Evolutionary conservation across 1,140 invertebrate species (phyloP).

Genomic region (Halesus radiatus): DNA sequence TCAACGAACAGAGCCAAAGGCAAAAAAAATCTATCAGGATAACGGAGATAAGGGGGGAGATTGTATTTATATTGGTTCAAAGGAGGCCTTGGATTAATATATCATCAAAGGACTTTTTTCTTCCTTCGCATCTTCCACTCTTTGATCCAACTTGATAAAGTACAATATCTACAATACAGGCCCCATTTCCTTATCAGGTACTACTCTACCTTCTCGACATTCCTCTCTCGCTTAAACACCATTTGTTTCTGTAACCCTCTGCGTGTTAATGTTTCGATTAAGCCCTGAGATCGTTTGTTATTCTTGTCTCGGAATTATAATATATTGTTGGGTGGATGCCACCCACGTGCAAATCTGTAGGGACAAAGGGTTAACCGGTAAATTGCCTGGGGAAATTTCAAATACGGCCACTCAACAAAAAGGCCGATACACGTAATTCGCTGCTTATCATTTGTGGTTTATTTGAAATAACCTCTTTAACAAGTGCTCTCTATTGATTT

Average conservation of each 20-base stretch:
- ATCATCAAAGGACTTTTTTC: not conserved
- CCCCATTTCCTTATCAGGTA: not conserved
- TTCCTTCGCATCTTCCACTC: not conserved
- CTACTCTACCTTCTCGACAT: not conserved
- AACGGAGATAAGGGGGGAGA: too few species aligned
- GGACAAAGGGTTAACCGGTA: conserved; percentile 1
- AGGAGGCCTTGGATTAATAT: not conserved
- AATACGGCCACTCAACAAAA: not conserved
- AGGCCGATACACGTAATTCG: too few species aligned
- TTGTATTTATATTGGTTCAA: too few species aligned
- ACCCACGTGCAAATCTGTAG: conserved; percentile 15
- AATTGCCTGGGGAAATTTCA: not conserved
- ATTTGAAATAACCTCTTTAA: not conserved
- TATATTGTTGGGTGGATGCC: conserved; percentile 2
- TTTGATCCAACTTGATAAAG: not conserved
- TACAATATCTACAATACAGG: not conserved
- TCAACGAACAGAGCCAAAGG: too few species aligned
- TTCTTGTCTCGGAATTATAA: conserved; percentile 7
- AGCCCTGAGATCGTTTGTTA: conserved; percentile 14
- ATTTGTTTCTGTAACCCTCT: conserved; percentile 10
- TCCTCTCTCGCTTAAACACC: not conserved
- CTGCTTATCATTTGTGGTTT: not conserved
- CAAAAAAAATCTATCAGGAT: too few species aligned
- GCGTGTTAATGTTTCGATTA: conserved; percentile 16
- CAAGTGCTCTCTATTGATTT: too few species aligned